Percentiles rank a stretch among this genome's conserved stretches.
Evolutionary conservation across 2,113 vertebrate genomes (phyloP).

Genomic region (Myotis brandtii): DNA sequence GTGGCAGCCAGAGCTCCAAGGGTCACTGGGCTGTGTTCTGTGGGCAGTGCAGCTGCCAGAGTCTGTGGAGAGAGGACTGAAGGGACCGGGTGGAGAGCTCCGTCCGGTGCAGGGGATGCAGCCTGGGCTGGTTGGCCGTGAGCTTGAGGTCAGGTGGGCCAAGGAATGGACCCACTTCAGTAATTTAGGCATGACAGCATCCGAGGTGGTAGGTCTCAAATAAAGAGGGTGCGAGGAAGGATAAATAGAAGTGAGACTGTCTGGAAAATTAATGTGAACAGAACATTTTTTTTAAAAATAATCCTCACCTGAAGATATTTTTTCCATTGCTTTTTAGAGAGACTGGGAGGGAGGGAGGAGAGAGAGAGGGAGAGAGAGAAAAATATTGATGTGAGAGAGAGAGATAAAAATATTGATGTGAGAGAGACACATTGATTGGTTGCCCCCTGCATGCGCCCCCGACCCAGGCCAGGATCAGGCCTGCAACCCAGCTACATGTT

Average conservation of each 20-base stretch:
- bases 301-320: background rate
- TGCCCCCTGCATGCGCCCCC: background rate
- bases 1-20: slow-evolving; percentile 9
- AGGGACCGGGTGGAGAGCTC: background rate
- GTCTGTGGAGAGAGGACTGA: background rate
- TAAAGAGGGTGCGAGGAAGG: background rate
- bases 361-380: background rate
- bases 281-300: background rate
- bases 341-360: background rate
- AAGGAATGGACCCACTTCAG: background rate
- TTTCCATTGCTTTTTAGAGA: background rate
- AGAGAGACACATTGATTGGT: background rate
- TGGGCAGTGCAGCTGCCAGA: background rate
- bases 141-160: background rate
- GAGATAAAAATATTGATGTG: background rate
- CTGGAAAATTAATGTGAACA: background rate
- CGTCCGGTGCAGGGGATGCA: background rate
- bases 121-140: background rate
- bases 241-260: background rate
- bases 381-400: no score
- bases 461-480: background rate
- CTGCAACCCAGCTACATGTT: background rate
- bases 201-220: background rate
- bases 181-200: background rate
- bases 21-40: background rate